Base-by-base conservation (phyloP, 2,797 vertebrate genomes). In the Gymnodraco acuticeps region DNA sequence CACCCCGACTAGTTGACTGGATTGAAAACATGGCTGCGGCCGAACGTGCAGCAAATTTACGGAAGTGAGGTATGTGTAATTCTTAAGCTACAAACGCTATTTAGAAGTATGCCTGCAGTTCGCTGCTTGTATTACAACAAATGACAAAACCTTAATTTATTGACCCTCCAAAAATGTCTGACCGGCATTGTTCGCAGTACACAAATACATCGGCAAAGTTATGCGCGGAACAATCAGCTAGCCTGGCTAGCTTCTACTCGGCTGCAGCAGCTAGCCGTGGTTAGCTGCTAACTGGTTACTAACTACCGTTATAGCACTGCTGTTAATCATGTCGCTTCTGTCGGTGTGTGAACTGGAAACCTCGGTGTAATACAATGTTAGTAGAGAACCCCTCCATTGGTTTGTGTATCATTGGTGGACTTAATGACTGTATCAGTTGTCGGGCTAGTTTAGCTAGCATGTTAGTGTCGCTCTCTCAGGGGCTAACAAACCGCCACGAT, bases 21-120 rank as follows among this genome's bases (percentile, higher is more conserved):
- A 85, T 85, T 90, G 92, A 93, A 94, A 96, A 95, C 94, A 96
- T 96, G 95, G 95, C 95, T 94, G 95, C 95, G 93, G 93, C 95
- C 92, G 94, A 95, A 83, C 92, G 93, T 94, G 95, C 93, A 90
- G 95, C 93, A 86, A 89, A 94, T 93, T 90, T 95, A 94, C 95
- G 95, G 95, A 96, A 96, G 95, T 96, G 95, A 96, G 95, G 95
- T 96, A 95, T 92, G 92, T 92, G 75, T 87, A 87, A 92, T 94
- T 94, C 89, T 93, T 77, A 13, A 76, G 92, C 92, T 94, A 87
- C 83, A 84, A 86, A 91, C 83, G 87, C 83, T 83, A 27, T 88
- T 88, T 85, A 76, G 73, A 77, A 90, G 87, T 78, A 63, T 76
- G 50, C 78, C 59, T 73, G 65, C 64, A 60, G 47, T 20, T 70